phyloP scores from a whole-genome alignment of 2,888 invertebrate genomes.

The Cylloceria caligata region DNA sequence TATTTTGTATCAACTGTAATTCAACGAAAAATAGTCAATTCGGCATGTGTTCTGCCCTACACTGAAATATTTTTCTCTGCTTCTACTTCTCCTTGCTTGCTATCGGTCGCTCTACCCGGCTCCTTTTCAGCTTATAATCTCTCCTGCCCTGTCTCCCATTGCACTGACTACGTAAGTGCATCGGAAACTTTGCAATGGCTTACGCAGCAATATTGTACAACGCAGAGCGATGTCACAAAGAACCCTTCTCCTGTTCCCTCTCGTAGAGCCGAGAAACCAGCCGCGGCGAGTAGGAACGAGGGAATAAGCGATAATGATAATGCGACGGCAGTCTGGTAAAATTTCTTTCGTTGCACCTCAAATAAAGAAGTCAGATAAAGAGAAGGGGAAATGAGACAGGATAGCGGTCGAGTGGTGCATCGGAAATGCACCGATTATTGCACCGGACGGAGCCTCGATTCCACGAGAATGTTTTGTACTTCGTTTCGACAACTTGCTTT shows the following conservation, averaged over 20 bases:
- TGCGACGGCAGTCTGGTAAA: conserved; percentile 19
- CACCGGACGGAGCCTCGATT: conserved; percentile 60
- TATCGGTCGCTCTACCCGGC: conserved; percentile 44
- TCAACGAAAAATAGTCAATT: background rate
- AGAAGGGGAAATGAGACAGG: conserved; percentile 26
- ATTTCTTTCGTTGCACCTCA: conserved; percentile 43
- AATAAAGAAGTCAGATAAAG: conserved; percentile 45
- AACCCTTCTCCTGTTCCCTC: conserved; percentile 17
- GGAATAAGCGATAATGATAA: conserved; percentile 63
- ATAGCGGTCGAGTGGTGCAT: conserved; percentile 33
- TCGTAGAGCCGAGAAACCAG: conserved; percentile 32
- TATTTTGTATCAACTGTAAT: background rate
- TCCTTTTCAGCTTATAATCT: conserved; percentile 40
- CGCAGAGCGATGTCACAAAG: conserved; percentile 35
- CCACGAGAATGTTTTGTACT: conserved; percentile 33
- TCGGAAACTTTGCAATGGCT: conserved; percentile 4
- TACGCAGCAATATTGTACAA: conserved; percentile 4
- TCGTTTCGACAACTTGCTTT: conserved; percentile 6
- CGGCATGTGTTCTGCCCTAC: background rate
- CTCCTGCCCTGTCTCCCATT: conserved; percentile 32
- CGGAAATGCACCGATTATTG: conserved; percentile 65
- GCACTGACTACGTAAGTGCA: conserved; percentile 12
- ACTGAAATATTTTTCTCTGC: conserved; percentile 1
- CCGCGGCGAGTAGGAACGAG: conserved; percentile 42
- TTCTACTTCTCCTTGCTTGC: background rate